A percentile compares a stretch with the other conserved stretches of the same genome.
These are phyloP conservation scores for Numenius arquata DNA, from an alignment of 2,113 vertebrate genomes.

Conservation along the genomic window DNA sequence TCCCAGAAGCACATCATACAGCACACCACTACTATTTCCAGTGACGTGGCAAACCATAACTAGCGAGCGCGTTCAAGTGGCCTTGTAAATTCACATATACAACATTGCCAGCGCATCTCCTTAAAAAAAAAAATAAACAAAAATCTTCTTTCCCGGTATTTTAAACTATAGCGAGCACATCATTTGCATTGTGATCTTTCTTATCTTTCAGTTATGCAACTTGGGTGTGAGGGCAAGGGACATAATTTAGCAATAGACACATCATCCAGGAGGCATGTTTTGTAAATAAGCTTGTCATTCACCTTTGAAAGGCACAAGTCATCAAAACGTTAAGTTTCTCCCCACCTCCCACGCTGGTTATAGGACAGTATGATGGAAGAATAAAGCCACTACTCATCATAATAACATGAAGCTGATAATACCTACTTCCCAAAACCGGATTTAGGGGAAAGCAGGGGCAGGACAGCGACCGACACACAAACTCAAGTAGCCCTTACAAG, in stretches of 20 bases:
- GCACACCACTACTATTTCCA: not conserved
- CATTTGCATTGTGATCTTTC: not conserved
- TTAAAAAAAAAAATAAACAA: not conserved
- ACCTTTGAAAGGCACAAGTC: not conserved
- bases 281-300: not conserved
- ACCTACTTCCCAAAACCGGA: not conserved
- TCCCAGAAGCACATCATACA: not conserved
- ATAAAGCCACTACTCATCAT: not conserved
- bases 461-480: accelerated
- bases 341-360: not conserved
- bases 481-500: not conserved
- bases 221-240: not conserved
- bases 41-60: slow-evolving; percentile 3
- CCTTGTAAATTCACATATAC: not conserved
- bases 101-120: not conserved
- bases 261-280: not conserved
- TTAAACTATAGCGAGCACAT: not conserved
- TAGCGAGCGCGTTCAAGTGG: not conserved
- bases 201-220: not conserved
- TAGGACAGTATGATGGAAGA: not conserved
- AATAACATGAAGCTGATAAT: not conserved
- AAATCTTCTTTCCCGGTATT: not conserved
- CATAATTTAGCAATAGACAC: not conserved
- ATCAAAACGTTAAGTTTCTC: not conserved
- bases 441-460: not conserved